Evolutionary conservation across 2,888 invertebrate genomes (phyloP).

Genomic region (Acleris sparsana): DNA sequence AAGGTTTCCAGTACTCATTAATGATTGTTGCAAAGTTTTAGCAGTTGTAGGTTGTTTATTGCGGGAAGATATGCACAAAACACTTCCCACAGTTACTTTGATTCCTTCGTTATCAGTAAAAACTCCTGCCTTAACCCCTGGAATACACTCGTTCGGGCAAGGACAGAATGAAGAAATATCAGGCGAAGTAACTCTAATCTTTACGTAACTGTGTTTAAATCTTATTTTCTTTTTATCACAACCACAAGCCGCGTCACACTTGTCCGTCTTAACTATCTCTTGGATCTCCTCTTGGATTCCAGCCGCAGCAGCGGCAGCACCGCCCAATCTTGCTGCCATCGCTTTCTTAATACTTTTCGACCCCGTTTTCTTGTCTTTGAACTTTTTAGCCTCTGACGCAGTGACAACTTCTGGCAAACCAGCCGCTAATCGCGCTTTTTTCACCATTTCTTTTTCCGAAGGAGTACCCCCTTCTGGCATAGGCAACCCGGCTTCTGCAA

Average conservation of each 20-base stretch:
- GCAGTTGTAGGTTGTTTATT: neutral
- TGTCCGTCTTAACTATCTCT: conserved; percentile 1
- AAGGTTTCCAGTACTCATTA: neutral
- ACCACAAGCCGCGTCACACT: conserved; percentile 8
- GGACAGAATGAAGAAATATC: conserved; percentile 9
- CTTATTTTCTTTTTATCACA: conserved; percentile 11
- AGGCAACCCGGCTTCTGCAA: neutral
- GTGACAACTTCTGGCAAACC: neutral
- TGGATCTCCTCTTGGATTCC: neutral
- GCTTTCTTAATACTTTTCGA: neutral
- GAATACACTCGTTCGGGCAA: conserved; percentile 4
- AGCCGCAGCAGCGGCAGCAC: neutral
- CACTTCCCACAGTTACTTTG: conserved; percentile 9
- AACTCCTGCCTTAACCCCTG: neutral
- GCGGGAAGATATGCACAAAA: neutral
- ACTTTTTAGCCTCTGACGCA: neutral
- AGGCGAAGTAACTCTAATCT: conserved; percentile 10
- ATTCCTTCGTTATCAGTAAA: conserved; percentile 1
- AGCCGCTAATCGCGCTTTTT: neutral
- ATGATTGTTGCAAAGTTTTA: neutral
- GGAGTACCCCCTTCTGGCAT: neutral
- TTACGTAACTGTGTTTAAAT: conserved; percentile 13
- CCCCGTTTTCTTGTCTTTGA: neutral
- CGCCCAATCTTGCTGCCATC: neutral
- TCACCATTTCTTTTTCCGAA: neutral